Evolutionary conservation across 2,113 vertebrate species (phyloP), one percentile per base, ranked within the genome.

Genomic region (Marcusenius ussheri): DNA sequence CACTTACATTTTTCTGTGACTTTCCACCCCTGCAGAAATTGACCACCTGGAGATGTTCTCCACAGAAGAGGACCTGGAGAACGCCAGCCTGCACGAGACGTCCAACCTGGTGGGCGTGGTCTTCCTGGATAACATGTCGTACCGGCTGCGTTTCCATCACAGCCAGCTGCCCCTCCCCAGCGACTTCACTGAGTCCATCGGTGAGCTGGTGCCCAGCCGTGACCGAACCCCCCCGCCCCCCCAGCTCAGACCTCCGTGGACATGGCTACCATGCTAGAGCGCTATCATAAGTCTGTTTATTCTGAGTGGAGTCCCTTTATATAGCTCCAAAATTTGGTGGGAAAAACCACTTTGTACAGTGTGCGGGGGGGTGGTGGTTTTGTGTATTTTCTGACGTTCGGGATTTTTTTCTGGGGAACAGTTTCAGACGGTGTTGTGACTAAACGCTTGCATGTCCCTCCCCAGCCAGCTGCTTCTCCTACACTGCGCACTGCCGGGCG

Each of bases 91-190:
- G 31, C 91, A 19, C 0, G 91, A 96, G 3, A 85, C 92, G 0
- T 93, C 93, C 0, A 93, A 90, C 90, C 53, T 90, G 0, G 93
- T 97, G 0, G 97, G 97, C 0, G 96, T 98, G 47, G 93, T 97
- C 42, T 98, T 98, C 91, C 90, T 94, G 86, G 96, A 97, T 91
- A 93, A 94, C 42, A 96, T 95, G 39, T 96, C 96, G 0, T 98
- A 98, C 93, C 77, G 27, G 1, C 96, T 98, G 2, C 94, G 97
- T 90, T 97, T 97, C 90, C 94, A 93, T 0, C 39, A 90, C 88
- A 87, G 89, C 88, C 89, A 88, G 5, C 84, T 95, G 3, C 66
- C 93, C 0, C 89, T 91, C 0, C 96, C 97, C 70, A 93, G 93
- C 0, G 96, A 96, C 31, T 94, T 56, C 92, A 95, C 95, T 0